Evolutionary conservation across 2,888 invertebrate genomes (phyloP).

Genomic region (Autographa gamma): DNA sequence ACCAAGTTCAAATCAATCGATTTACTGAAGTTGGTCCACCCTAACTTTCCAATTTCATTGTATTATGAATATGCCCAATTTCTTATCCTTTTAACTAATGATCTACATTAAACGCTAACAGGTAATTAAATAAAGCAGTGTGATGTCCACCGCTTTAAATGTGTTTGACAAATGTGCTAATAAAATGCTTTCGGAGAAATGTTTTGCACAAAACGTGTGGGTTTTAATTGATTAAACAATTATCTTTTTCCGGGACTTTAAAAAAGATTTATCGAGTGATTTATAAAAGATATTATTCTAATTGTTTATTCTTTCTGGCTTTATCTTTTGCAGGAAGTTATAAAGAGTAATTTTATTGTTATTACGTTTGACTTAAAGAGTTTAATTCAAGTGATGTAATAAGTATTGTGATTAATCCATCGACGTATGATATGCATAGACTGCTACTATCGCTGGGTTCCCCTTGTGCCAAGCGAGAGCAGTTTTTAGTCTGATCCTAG

Average conservation of each 20-base stretch:
- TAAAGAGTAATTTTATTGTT: not conserved
- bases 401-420: not conserved
- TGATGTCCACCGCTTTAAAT: not conserved
- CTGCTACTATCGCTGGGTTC: no score
- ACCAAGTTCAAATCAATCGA: no score
- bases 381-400: not conserved
- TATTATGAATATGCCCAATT: no score
- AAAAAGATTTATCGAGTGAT: slow-evolving; percentile 29
- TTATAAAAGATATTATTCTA: not conserved
- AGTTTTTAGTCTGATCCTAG: no score
- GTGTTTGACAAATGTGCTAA: not conserved
- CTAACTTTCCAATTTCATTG: no score
- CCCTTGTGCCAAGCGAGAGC: no score
- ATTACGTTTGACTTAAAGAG: not conserved
- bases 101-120: not conserved
- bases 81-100: not conserved
- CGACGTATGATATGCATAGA: no score
- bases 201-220: not conserved
- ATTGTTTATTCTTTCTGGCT: not conserved
- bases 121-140: not conserved
- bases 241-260: slow-evolving; percentile 29
- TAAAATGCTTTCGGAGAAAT: not conserved
- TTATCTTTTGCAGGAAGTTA: not conserved
- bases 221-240: not conserved
- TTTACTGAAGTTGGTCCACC: no score